Percentiles rank a stretch among this genome's conserved stretches.
Evolutionary conservation across 2,113 vertebrate species (phyloP).

Genomic region (Siniperca knerii): DNA sequence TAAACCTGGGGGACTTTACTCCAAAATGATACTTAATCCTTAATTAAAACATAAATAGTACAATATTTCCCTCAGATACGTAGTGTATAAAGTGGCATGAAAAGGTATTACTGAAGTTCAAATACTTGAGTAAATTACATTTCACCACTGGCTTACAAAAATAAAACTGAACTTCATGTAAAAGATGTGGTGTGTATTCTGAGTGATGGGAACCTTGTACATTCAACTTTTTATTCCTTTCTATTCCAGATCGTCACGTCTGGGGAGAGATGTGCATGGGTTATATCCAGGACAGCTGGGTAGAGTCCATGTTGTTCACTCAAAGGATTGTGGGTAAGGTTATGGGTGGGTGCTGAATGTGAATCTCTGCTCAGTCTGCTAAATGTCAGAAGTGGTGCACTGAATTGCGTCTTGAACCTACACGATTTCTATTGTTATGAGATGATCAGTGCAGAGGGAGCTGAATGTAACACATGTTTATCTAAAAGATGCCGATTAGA

Average conservation of each 20-base stretch:
- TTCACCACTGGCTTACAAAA: neutral
- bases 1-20: neutral
- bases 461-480: too few species aligned
- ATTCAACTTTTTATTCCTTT: neutral
- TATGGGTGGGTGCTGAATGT: too few species aligned
- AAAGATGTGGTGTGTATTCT: neutral
- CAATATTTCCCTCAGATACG: too few species aligned
- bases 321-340: constrained; percentile 64
- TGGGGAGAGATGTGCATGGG: constrained; percentile 66
- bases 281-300: constrained; percentile 78
- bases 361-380: neutral
- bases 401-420: too few species aligned
- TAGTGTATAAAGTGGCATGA: neutral
- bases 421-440: too few species aligned
- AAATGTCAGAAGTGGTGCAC: too few species aligned
- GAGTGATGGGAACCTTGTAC: neutral
- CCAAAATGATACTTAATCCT: too few species aligned
- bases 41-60: neutral
- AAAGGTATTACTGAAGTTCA: neutral
- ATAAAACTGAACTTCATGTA: neutral
- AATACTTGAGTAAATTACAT: neutral
- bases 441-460: too few species aligned
- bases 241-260: constrained; percentile 44
- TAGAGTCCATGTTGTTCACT: constrained; percentile 61
- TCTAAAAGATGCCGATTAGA: too few species aligned